These are phyloP conservation scores for Rhynchonycteris naso DNA, from an alignment of 2,797 vertebrate genomes.

Conservation along the genomic window DNA sequence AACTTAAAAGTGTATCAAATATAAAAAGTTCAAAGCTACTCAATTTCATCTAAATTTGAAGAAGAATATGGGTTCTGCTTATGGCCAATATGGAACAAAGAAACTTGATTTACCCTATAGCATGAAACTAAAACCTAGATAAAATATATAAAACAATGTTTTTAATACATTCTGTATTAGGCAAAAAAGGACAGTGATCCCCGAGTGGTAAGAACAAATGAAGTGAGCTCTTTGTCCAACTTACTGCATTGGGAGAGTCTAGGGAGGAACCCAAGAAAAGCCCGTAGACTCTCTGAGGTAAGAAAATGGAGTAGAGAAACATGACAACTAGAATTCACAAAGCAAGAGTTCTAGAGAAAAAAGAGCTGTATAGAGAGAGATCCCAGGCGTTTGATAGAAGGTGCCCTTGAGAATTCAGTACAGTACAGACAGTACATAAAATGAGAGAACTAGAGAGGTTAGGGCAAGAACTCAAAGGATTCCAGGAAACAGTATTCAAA, in stretches of 20 bases:
- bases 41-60: constrained; percentile 51
- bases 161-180: neutral
- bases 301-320: neutral
- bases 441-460: neutral
- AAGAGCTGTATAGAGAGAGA: neutral
- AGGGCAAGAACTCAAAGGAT: neutral
- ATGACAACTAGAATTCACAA: constrained; percentile 3
- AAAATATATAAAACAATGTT: constrained; percentile 17
- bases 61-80: constrained; percentile 27
- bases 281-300: neutral
- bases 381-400: neutral
- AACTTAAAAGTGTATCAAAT: neutral
- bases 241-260: neutral
- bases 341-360: neutral
- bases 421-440: neutral
- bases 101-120: neutral
- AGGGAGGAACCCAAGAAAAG: neutral
- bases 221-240: neutral
- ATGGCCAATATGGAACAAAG: neutral
- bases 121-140: neutral
- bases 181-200: neutral
- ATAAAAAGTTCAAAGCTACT: constrained; percentile 18
- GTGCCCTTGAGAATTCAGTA: neutral
- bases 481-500: neutral
- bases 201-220: neutral